A percentile compares a stretch with the other conserved stretches of the same genome.
These are phyloP conservation scores for Caenorhabditis sp. DNA, from an alignment of 2,888 invertebrate species.

Conservation along the genomic window DNA sequence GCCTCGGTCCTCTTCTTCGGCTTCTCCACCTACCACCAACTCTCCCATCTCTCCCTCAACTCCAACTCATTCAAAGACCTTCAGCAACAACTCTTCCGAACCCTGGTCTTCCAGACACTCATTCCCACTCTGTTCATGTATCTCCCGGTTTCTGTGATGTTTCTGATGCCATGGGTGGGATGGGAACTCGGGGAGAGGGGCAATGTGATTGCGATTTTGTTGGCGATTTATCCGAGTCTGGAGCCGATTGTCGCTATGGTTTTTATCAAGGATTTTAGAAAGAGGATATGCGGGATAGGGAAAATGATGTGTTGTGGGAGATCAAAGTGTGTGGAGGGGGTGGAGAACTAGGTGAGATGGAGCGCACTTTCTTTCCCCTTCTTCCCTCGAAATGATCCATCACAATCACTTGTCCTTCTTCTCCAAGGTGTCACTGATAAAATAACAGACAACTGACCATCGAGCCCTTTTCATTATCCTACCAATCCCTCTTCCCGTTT, in stretches of 20 bases:
- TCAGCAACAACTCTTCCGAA: constrained; percentile 35
- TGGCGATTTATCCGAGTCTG: constrained; percentile 39
- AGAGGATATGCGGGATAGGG: background rate
- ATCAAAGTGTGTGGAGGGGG: background rate
- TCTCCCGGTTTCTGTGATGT: constrained; percentile 32
- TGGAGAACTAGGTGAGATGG: background rate
- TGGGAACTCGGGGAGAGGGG: constrained; percentile 3
- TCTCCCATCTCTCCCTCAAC: constrained; percentile 1
- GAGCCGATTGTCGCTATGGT: constrained; percentile 43
- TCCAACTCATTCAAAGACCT: constrained; percentile 24
- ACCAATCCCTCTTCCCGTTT: no score
- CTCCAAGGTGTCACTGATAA: no score
- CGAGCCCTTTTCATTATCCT: no score
- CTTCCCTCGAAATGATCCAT: no score
- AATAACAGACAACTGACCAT: no score
- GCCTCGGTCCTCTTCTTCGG: constrained; percentile 27
- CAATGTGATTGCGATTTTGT: constrained; percentile 21
- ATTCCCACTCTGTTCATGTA: constrained; percentile 33
- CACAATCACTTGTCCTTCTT: no score
- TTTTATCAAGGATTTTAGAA: constrained; percentile 31
- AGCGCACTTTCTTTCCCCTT: no score
- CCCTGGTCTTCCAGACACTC: constrained; percentile 28
- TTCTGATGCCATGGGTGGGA: constrained; percentile 28
- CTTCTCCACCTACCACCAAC: constrained; percentile 2
- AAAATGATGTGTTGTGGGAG: background rate